Conservation (phyloP, 2,797 vertebrate genomes). For the Percopsis omiscomaycus region DNA sequence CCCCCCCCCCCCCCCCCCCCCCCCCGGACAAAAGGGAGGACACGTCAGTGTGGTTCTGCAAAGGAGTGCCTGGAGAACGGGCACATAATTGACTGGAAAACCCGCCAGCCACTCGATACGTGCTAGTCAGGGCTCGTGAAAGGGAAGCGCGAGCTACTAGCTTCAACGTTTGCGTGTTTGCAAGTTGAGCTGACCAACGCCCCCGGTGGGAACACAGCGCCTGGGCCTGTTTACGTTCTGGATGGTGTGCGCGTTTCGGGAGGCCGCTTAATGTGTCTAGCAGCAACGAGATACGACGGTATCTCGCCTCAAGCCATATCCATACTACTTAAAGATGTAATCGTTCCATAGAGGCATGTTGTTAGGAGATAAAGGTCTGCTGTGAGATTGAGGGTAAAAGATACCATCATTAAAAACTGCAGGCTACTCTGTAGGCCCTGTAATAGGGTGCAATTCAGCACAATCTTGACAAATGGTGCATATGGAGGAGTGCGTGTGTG, state of each 20-base stretch:
- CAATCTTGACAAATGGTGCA: conserved; percentile 61
- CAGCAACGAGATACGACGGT: too few relatives aligned
- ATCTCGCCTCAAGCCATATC: neutral
- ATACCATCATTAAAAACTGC: conserved; percentile 55
- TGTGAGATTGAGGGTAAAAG: conserved; percentile 48
- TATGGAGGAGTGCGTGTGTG: conserved; percentile 34
- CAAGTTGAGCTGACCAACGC: neutral
- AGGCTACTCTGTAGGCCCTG: conserved; percentile 35
- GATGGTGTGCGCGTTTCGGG: too few relatives aligned
- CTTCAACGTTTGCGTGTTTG: conserved; percentile 21
- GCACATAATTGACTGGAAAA: conserved; percentile 53
- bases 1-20: too few relatives aligned
- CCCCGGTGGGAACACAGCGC: too few relatives aligned
- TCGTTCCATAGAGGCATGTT: conserved; percentile 43
- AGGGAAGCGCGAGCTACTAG: conserved; percentile 16
- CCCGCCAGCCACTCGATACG: conserved; percentile 37
- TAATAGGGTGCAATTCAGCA: conserved; percentile 60
- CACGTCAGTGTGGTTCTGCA: conserved; percentile 27
- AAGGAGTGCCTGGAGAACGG: conserved; percentile 30
- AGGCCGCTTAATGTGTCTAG: too few relatives aligned
- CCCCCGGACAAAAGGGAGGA: conserved; percentile 10
- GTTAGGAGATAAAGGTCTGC: conserved; percentile 37
- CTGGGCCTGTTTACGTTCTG: too few relatives aligned
- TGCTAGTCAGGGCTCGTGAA: conserved; percentile 18
- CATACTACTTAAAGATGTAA: conserved; percentile 22